phyloP scores from a whole-genome alignment of 2,888 invertebrate species.

The Beris chalybata region DNA sequence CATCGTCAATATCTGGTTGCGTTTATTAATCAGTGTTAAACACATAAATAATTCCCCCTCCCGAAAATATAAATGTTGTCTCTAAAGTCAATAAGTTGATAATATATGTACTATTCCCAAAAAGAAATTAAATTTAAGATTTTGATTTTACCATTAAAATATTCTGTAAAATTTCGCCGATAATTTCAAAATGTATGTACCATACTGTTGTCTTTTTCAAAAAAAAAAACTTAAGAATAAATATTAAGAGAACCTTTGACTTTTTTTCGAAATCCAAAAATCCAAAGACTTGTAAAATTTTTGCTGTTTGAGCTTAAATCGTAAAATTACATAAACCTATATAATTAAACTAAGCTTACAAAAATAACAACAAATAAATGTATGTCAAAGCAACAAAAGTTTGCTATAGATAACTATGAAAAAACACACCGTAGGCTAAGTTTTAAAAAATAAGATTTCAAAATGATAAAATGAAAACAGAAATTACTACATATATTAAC shows the following conservation, averaged over 20 bases:
- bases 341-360: not conserved
- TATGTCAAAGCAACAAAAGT: not conserved
- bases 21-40: too few species aligned
- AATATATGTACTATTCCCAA: too few species aligned
- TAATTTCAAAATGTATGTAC: not conserved
- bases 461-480: constrained; percentile 8
- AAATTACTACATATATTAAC: constrained; percentile 9
- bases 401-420: not conserved
- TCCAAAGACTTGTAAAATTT: constrained; percentile 22
- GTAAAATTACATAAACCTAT: constrained; percentile 5
- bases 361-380: not conserved
- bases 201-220: constrained; percentile 28
- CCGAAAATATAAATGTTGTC: too few species aligned
- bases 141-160: too few species aligned
- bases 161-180: too few species aligned
- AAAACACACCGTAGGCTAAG: not conserved
- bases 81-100: too few species aligned
- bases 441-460: not conserved
- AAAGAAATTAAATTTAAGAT: too few species aligned
- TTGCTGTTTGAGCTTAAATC: constrained; percentile 14
- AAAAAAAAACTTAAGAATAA: not conserved
- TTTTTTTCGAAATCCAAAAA: constrained; percentile 22
- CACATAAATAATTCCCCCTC: too few species aligned
- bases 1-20: too few species aligned
- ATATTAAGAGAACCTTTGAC: not conserved